phyloP scores from a whole-genome alignment of 2,113 vertebrate species.

The Cynopterus brachyotis region DNA sequence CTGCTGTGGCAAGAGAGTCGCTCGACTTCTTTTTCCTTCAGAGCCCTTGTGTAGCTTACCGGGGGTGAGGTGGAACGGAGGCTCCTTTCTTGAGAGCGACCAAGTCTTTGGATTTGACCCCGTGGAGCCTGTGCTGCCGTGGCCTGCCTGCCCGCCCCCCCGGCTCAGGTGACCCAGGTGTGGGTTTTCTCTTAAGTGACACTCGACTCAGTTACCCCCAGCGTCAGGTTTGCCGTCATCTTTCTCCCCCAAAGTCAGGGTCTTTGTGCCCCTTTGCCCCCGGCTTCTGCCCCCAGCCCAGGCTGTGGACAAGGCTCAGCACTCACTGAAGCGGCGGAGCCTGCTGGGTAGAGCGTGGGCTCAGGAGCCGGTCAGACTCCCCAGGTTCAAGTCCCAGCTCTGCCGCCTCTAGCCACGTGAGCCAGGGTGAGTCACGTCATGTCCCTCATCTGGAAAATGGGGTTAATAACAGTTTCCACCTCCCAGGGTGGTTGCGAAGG shows the following conservation, averaged over 20 bases:
- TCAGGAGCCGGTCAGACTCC: neutral
- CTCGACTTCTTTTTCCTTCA: neutral
- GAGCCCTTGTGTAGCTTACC: accelerated
- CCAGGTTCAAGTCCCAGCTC: neutral
- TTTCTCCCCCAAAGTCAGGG: neutral
- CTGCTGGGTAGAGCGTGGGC: neutral
- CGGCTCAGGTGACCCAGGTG: neutral
- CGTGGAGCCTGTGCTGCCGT: neutral
- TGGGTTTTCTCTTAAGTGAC: neutral
- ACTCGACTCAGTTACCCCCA: neutral
- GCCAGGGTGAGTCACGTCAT: neutral
- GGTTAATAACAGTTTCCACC: neutral
- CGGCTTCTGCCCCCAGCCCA: neutral
- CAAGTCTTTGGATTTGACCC: neutral
- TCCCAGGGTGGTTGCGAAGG: neutral
- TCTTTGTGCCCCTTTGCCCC: neutral
- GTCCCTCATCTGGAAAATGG: slow-evolving; percentile 39
- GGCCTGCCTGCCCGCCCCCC: neutral
- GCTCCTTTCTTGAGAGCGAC: neutral
- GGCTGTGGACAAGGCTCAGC: neutral
- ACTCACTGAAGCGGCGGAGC: accelerated
- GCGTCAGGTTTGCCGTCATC: neutral
- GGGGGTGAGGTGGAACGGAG: neutral
- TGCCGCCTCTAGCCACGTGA: neutral
- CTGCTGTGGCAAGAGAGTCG: neutral